A percentile compares a stretch with the other conserved stretches of the same genome.
Evolutionary conservation across 2,888 invertebrate genomes (phyloP).

Genomic region (Melanotus villosus): DNA sequence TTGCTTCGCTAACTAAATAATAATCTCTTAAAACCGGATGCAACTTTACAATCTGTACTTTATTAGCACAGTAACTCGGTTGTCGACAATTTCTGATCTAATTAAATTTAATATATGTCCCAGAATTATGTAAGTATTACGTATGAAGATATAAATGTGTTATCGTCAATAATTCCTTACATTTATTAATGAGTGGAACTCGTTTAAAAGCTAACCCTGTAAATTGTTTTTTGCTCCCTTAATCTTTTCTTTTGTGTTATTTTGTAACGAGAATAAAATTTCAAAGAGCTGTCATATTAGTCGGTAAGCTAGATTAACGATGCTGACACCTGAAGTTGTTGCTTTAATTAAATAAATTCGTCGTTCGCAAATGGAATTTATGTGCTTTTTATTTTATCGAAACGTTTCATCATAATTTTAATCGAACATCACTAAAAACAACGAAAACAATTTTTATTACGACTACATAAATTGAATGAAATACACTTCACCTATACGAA

Average conservation of each 20-base stretch:
- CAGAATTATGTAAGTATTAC: slow-evolving; percentile 3
- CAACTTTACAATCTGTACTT: slow-evolving; percentile 33
- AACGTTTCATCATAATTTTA: background rate
- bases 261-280: slow-evolving; percentile 8
- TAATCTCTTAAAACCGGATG: slow-evolving; percentile 42
- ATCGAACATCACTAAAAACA: background rate
- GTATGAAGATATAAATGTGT: background rate
- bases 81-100: slow-evolving; percentile 31
- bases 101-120: slow-evolving; percentile 34
- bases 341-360: slow-evolving; percentile 25
- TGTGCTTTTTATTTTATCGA: background rate
- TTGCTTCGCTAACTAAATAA: slow-evolving; percentile 41
- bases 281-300: slow-evolving; percentile 34
- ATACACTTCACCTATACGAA: background rate
- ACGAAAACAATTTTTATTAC: too few species aligned
- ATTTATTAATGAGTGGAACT: background rate
- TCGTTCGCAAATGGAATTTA: slow-evolving; percentile 11
- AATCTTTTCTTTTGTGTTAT: slow-evolving; percentile 26
- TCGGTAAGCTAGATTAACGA: slow-evolving; percentile 30
- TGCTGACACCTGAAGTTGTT: slow-evolving; percentile 23
- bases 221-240: slow-evolving; percentile 9
- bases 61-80: slow-evolving; percentile 33
- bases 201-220: background rate
- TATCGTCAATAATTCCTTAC: too few species aligned
- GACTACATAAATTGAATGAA: slow-evolving; percentile 2